Base-by-base conservation (phyloP, 1,140 invertebrate species). In the Maconellicoccus hirsutus region DNA sequence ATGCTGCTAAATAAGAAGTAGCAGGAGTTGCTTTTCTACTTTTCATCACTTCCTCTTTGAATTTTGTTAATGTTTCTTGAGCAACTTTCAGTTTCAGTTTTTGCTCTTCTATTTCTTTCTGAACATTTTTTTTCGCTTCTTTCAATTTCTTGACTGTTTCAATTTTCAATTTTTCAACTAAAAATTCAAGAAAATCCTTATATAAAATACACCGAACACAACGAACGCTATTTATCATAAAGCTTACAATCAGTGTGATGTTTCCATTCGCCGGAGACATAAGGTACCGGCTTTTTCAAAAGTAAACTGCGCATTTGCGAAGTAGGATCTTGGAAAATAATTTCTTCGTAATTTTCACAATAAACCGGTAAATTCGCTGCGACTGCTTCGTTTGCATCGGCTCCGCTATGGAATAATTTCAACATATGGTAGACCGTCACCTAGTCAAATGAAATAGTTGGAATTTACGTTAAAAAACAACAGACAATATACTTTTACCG, bases 251-350 rank as follows among this genome's bases (percentile, higher is more conserved):
- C 89, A 71, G 91, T 94, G 77, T 96, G 91, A 79, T 96, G 93
- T 72, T 84, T 86, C 86, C 91, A 93, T 25, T 83, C 77, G 27
- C 87, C 87, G 70, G 87, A 81, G 0, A 89, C 88, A 7, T 93
- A 79, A 61, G 87, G 89, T 77, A 90, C 88, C 0, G 88, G 86
- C 73, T 83, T 88, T 70, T 85, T 89, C 1, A 98, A 79, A 25
- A 94, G 82, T 23, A 72, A 2, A 78, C 94, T 91, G 76, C 96
- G 91, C 93, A 98, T 97, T 69, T 92, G 83, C 66, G 89, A 87
- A 2, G 94, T 95, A 10, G 96, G 96, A 78, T 98, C 96, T 86
- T 91, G 93, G 78, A 98, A 98, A 0, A 98, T 92, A 71, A 98
- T 91, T 84, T 98, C 96, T 79, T 98, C 96, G 79, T 98, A 98